Percentiles rank a stretch among this genome's conserved stretches.
phyloP scores from a whole-genome alignment of 2,113 vertebrate species.

The Megalops atlanticus region DNA sequence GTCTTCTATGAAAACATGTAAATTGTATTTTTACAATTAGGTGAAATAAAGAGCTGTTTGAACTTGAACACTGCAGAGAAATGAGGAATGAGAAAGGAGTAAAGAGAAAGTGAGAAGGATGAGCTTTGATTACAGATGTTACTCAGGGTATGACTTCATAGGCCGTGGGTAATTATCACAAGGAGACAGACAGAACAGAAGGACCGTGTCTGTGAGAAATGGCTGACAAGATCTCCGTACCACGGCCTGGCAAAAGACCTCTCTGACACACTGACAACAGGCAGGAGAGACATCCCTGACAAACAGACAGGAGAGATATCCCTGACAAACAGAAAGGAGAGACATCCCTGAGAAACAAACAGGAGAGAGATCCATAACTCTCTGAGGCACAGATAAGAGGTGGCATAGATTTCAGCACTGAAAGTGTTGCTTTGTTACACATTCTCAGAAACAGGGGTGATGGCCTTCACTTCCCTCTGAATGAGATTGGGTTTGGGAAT shows the following conservation, averaged over 20 bases:
- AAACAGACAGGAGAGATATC: background rate
- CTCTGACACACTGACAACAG: background rate
- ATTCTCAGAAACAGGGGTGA: background rate
- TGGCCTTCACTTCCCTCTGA: background rate
- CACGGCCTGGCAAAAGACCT: background rate
- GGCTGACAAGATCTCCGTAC: no score
- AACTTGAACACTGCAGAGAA: no score
- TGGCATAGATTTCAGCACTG: background rate
- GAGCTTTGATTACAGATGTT: background rate
- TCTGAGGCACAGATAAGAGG: background rate
- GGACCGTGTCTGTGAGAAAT: background rate
- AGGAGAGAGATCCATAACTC: background rate
- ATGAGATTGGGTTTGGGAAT: background rate
- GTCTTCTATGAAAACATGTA: no score
- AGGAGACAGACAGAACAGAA: conserved; percentile 11
- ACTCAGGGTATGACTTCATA: background rate
- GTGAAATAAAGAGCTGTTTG: no score
- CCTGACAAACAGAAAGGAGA: background rate
- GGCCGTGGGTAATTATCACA: background rate
- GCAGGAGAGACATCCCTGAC: background rate
- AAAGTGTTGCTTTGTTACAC: background rate
- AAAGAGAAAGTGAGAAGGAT: background rate
- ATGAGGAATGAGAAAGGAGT: background rate
- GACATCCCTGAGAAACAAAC: background rate
- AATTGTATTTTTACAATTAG: no score